phyloP scores from a whole-genome alignment of 2,797 vertebrate species.

The Gila robusta region DNA sequence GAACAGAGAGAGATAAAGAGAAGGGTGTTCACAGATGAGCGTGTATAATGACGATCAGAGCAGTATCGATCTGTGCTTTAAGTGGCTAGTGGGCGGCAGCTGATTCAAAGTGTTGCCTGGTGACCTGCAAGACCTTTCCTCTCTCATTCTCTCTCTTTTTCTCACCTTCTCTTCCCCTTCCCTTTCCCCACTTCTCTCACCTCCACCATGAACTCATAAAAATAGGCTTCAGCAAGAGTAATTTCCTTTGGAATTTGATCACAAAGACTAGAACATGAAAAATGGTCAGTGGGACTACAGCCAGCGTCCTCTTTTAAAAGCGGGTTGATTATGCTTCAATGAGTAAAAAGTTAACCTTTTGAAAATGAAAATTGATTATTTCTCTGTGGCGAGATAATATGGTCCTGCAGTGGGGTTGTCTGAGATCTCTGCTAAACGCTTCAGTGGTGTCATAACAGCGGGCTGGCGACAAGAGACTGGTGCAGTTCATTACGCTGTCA shows the following conservation, averaged over 20 bases:
- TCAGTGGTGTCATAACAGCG: conserved; percentile 28
- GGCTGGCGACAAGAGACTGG: conserved; percentile 33
- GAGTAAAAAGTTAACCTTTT: conserved; percentile 62
- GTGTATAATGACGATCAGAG: conserved; percentile 41
- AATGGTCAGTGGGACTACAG: conserved; percentile 39
- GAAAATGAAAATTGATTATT: conserved; percentile 66
- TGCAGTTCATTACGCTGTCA: conserved; percentile 61
- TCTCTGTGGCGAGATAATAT: conserved; percentile 38
- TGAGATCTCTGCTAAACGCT: conserved; percentile 37
- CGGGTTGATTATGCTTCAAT: conserved; percentile 39
- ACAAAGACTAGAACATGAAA: conserved; percentile 32
- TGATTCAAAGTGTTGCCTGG: conserved; percentile 46
- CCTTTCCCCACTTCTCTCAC: conserved; percentile 23
- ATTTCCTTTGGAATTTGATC: conserved; percentile 56
- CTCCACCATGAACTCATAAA: conserved; percentile 39
- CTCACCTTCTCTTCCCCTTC: background rate
- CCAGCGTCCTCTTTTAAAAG: conserved; percentile 35
- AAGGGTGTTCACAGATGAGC: conserved; percentile 18
- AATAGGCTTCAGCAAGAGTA: conserved; percentile 45
- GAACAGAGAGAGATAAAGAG: background rate
- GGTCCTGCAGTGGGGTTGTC: conserved; percentile 16
- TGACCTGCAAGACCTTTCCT: conserved; percentile 22
- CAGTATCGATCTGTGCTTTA: conserved; percentile 48
- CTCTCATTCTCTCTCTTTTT: background rate
- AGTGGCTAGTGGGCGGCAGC: conserved; percentile 38